Evolutionary conservation across 2,888 invertebrate genomes (phyloP), one percentile per base, ranked within the genome.

Genomic region (Drosophila fungiperda): DNA sequence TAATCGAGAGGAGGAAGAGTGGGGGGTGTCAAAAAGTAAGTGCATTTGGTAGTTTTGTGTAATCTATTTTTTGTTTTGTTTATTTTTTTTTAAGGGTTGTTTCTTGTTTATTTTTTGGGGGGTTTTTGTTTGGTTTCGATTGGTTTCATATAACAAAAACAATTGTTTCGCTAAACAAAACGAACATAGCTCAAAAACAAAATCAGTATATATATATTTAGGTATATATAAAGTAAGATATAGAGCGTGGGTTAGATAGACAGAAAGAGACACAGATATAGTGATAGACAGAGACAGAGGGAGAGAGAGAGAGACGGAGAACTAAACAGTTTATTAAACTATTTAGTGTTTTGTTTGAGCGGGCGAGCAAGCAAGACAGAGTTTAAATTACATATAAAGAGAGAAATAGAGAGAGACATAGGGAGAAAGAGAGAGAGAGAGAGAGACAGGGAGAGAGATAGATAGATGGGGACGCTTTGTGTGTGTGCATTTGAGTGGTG

Each of bases 131-230:
- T 52, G 17, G 38, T 38, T 38, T 38, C 38, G 38, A 38, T 38
- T 45, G 58, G 62, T 55, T 59, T 63, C 66, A 54, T 58, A 67
- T 68, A 69, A 76, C 54, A 73, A 85, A 83, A 78, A 78, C 73
- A 88, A 76, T 85, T 68, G 77, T 76, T 87, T 82, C 68, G 73
- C 84, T 86, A 89, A 91, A 85, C 75, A 87, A 83, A 83, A 81
- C 80, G 77, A 80, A 89, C 89, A 83, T 83, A 80, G 86, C 85
- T 90, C 89, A 89, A 77, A 83, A 86, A 77, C 70, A 87, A 87
- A 90, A 89, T 83, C 86, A 82, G 61, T 89, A 66, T 87, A 76
- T 78, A 82, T 80, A 70, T 72, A 65, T 53, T 73, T 48, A 68
- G 66, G 61, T 82, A 84, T 82, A 68, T 81, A 78, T 80, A 71